Conservation (phyloP, 2,113 vertebrate genomes). For the Motacilla alba region DNA sequence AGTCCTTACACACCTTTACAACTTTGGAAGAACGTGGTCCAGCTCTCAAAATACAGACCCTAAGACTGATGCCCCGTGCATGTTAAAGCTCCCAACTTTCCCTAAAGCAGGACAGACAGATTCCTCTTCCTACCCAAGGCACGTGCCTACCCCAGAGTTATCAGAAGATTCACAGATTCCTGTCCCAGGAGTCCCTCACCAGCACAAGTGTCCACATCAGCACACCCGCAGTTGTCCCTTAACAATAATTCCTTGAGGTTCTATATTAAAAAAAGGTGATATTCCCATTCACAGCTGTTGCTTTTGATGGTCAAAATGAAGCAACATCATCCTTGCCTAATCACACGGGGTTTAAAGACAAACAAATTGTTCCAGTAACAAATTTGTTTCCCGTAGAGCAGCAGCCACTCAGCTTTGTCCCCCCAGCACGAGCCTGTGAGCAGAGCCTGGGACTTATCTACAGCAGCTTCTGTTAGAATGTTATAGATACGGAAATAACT, state of each 20-base stretch:
- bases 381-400: neutral
- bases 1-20: neutral
- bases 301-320: neutral
- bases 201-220: neutral
- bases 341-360: neutral
- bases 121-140: neutral
- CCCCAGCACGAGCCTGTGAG: fast-evolving
- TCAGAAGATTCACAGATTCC: neutral
- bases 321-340: neutral
- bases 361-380: neutral
- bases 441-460: neutral
- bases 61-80: fast-evolving
- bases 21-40: neutral
- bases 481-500: neutral
- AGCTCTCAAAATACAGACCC: neutral
- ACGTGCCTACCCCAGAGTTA: neutral
- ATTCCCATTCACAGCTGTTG: neutral
- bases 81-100: neutral
- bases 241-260: neutral
- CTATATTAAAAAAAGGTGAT: neutral
- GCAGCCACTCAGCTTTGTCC: neutral
- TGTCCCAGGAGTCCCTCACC: neutral
- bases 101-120: neutral
- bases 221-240: fast-evolving
- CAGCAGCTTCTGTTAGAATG: neutral